phyloP scores from a whole-genome alignment of 2,797 vertebrate species.

The Gorsachius magnificus region DNA sequence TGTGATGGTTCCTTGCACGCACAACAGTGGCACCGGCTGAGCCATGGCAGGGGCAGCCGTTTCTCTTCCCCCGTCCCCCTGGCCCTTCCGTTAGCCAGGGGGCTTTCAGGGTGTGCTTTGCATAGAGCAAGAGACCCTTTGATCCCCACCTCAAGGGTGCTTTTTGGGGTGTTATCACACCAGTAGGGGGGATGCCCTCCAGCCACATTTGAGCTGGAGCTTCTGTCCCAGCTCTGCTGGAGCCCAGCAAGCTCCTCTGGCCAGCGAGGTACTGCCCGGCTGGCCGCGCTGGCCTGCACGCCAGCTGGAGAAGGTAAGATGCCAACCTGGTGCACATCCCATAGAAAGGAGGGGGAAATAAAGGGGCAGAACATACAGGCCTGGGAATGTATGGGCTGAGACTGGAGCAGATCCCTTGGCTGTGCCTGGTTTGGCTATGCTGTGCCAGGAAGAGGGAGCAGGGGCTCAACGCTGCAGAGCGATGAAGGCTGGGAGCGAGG shows the following conservation, averaged over 20 bases:
- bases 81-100: not conserved
- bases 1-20: accelerated
- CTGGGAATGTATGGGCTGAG: not conserved
- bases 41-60: accelerated
- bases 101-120: not conserved
- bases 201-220: not conserved
- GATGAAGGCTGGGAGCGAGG: not conserved
- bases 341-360: not conserved
- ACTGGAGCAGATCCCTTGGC: not conserved
- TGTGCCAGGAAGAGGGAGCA: not conserved
- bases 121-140: not conserved
- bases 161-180: not conserved
- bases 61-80: not conserved
- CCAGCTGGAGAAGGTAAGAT: not conserved
- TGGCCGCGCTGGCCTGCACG: not conserved
- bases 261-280: not conserved
- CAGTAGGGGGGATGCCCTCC: not conserved
- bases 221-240: not conserved
- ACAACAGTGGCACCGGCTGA: not conserved
- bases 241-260: not conserved
- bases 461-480: not conserved
- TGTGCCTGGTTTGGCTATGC: not conserved
- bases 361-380: not conserved
- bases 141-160: not conserved
- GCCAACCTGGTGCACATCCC: not conserved